Evolutionary conservation across 2,797 vertebrate genomes (phyloP).

Genomic region (Intellagama lesueurii): DNA sequence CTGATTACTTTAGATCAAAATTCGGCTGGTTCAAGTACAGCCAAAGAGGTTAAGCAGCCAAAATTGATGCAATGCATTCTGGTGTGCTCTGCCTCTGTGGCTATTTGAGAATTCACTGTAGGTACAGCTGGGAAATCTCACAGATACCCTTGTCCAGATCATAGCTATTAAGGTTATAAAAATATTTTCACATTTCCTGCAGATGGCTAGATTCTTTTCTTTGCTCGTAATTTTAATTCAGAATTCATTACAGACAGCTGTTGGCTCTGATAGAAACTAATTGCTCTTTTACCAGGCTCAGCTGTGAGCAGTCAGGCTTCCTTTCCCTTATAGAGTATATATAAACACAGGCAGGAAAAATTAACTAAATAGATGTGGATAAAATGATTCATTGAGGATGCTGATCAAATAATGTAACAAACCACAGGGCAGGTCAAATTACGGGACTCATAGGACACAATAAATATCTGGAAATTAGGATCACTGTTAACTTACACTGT

Average conservation of each 20-base stretch:
- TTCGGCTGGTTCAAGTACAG: slow-evolving; percentile 69
- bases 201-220: slow-evolving; percentile 83
- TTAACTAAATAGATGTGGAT: slow-evolving; percentile 79
- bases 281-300: slow-evolving; percentile 79
- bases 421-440: slow-evolving; percentile 79
- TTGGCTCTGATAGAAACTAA: slow-evolving; percentile 80
- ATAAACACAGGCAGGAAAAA: slow-evolving; percentile 78
- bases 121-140: slow-evolving; percentile 81
- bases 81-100: slow-evolving; percentile 60
- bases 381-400: slow-evolving; percentile 75
- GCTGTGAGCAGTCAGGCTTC: slow-evolving; percentile 78
- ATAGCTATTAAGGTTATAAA: slow-evolving; percentile 80
- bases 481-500: slow-evolving; percentile 62
- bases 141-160: slow-evolving; percentile 75
- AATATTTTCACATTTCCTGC: slow-evolving; percentile 83
- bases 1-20: slow-evolving; percentile 78
- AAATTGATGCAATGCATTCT: slow-evolving; percentile 70
- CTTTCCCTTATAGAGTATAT: slow-evolving; percentile 74
- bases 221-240: slow-evolving; percentile 80
- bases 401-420: slow-evolving; percentile 78
- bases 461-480: slow-evolving; percentile 76
- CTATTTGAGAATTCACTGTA: slow-evolving; percentile 73
- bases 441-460: slow-evolving; percentile 71
- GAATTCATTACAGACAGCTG: slow-evolving; percentile 84
- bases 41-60: slow-evolving; percentile 62